Conservation (phyloP, 2,113 vertebrate genomes). For the Grallaria varia region DNA sequence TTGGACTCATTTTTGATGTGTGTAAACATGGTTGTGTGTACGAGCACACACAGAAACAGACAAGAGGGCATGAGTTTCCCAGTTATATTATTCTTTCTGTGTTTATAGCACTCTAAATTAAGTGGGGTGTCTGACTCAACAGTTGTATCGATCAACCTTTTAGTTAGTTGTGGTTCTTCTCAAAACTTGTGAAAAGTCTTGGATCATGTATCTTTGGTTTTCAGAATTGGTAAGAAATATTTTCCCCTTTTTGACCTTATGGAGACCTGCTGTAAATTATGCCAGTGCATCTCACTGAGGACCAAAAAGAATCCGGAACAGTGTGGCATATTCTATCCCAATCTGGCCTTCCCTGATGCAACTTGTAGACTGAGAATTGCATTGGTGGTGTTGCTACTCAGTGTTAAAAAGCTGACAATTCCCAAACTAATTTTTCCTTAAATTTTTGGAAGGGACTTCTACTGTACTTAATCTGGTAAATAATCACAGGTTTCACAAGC, state of each 20-base stretch:
- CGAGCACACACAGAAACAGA: neutral
- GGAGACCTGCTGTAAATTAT: neutral
- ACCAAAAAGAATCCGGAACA: neutral
- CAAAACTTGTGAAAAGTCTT: neutral
- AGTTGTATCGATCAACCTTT: neutral
- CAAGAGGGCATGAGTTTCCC: neutral
- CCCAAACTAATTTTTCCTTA: neutral
- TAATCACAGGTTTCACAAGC: neutral
- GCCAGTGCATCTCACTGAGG: neutral
- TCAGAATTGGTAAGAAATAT: neutral
- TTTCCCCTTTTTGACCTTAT: neutral
- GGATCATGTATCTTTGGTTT: neutral
- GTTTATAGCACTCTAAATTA: neutral
- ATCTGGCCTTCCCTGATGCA: neutral
- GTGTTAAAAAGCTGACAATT: neutral
- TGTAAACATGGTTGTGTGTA: constrained; percentile 19
- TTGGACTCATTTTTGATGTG: constrained; percentile 18
- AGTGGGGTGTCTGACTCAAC: neutral
- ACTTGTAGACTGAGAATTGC: neutral
- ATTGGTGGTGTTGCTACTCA: neutral
- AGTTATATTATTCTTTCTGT: neutral
- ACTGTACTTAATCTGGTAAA: neutral
- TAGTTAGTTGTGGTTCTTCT: neutral
- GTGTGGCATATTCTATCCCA: neutral
- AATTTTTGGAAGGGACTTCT: neutral